Conservation (phyloP, 1,140 invertebrate genomes). For the Notospermus geniculatus region DNA sequence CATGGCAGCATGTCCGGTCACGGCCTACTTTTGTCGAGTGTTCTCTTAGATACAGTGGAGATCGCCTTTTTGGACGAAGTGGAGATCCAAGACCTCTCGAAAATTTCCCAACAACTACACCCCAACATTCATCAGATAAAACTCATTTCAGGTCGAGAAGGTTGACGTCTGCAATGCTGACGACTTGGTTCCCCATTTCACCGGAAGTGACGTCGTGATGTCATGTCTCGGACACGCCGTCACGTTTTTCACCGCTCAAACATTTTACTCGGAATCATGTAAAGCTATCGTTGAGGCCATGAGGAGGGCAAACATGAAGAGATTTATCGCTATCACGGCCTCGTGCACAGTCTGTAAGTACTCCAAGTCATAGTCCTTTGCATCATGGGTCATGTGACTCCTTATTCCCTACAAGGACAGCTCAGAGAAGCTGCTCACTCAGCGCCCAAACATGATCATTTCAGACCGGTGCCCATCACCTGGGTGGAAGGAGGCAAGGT, state of each 20-base stretch:
- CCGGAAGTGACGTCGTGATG: conserved; percentile 32
- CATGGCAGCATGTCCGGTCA: not conserved
- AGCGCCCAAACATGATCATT: too few relatives aligned
- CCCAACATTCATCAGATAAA: too few relatives aligned
- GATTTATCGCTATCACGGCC: conserved; percentile 33
- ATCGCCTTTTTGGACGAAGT: not conserved
- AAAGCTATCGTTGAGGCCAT: conserved; percentile 32
- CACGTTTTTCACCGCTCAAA: conserved; percentile 18
- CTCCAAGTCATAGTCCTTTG: too few relatives aligned
- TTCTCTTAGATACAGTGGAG: not conserved
- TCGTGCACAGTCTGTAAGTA: conserved; percentile 25
- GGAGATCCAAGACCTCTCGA: not conserved
- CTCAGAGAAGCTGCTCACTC: too few relatives aligned
- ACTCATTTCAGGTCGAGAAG: conserved; percentile 23
- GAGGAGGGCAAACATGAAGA: conserved; percentile 24
- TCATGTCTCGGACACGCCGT: conserved; percentile 34
- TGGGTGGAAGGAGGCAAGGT: too few relatives aligned
- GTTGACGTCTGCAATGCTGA: conserved; percentile 33
- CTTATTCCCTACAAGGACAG: too few relatives aligned
- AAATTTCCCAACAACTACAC: too few relatives aligned
- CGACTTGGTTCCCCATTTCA: conserved; percentile 25
- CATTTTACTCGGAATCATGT: conserved; percentile 36
- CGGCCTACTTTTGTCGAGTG: not conserved
- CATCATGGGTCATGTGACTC: too few relatives aligned
- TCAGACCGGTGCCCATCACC: too few relatives aligned